Base-by-base conservation (phyloP, 1,140 invertebrate species). In the Drosophila tani region DNA sequence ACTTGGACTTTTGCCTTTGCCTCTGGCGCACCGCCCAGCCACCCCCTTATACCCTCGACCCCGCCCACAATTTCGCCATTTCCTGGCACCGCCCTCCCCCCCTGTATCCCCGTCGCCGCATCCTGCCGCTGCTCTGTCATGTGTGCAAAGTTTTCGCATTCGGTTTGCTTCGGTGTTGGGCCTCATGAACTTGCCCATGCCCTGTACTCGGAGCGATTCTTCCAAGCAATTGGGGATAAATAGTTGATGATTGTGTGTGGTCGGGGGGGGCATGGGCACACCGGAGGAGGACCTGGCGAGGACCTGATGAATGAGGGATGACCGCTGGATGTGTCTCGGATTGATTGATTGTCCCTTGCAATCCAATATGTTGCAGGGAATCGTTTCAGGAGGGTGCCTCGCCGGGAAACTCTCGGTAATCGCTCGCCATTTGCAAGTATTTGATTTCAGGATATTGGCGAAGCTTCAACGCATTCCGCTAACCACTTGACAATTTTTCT, bases 1-100 rank as follows among this genome's bases (percentile, higher is more conserved):
- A 87, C 84, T 87, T 87, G 85, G 83, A 88, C 84, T 87, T 84
- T 87, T 88, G 84, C 77, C 84, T 71, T 79, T 56, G 75, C 85
- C 68, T 24, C 21, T 40, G 41, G 47, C 53, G 43, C 66, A 50
- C 60, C 47, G 29, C n/a, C 49, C 24, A 51, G 43, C 58, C 38
- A 58, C 29, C 38, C 60, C 17, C 51, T 11, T 40, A 38, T 55
- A 19, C 51, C 51, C 32, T 6, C 19, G 53, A 40, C 53, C 49
- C 51, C 49, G 35, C 55, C 57, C 64, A 57, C 64, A 9, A 56
- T 56, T 68, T 56, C 40, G 47, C 77, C 47, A 75, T 57, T 66
- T 66, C 51, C 51, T 64, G 53, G 73, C 43, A 32, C 41, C 50
- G 27, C 68, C 43, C 3, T 21, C 49, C 2, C 15, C 21, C 43